Evolutionary conservation across 2,888 invertebrate species (phyloP).

Genomic region (Neocrepidodera transversa): DNA sequence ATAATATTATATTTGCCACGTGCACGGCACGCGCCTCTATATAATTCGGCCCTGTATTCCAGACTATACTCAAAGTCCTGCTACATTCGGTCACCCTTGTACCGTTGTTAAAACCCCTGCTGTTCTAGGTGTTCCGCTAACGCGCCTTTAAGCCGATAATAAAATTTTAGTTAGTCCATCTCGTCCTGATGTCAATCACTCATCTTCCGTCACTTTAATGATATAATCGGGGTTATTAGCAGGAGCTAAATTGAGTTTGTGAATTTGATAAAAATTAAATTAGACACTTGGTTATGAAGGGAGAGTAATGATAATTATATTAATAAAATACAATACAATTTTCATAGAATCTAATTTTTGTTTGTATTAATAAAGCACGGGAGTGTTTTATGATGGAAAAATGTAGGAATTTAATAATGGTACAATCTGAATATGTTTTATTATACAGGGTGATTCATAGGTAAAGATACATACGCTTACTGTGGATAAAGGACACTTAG

Average conservation of each 20-base stretch:
- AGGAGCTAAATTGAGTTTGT: conserved; percentile 33
- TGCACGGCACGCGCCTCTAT: background rate
- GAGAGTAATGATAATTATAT: too few species aligned
- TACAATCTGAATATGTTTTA: too few species aligned
- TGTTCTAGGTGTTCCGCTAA: conserved; percentile 46
- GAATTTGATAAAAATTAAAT: conserved; percentile 36
- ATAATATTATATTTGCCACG: too few species aligned
- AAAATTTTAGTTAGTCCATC: conserved; percentile 52
- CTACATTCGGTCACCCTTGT: conserved; percentile 34
- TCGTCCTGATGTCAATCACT: conserved; percentile 45
- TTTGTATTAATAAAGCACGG: too few species aligned
- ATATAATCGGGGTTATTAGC: conserved; percentile 40
- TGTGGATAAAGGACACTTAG: too few species aligned
- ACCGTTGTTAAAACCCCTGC: conserved; percentile 27
- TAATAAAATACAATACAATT: too few species aligned
- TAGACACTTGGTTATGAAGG: conserved; percentile 5
- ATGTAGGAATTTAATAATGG: too few species aligned
- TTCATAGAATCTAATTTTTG: too few species aligned
- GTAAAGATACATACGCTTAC: too few species aligned
- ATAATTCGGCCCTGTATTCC: background rate
- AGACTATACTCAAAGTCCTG: too few species aligned
- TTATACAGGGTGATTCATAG: too few species aligned
- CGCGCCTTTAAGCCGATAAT: conserved; percentile 51
- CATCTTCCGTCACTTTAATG: conserved; percentile 44
- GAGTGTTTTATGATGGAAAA: too few species aligned